Evolutionary conservation across 2,888 invertebrate species (phyloP).

Genomic region (Stramonita haemastoma): DNA sequence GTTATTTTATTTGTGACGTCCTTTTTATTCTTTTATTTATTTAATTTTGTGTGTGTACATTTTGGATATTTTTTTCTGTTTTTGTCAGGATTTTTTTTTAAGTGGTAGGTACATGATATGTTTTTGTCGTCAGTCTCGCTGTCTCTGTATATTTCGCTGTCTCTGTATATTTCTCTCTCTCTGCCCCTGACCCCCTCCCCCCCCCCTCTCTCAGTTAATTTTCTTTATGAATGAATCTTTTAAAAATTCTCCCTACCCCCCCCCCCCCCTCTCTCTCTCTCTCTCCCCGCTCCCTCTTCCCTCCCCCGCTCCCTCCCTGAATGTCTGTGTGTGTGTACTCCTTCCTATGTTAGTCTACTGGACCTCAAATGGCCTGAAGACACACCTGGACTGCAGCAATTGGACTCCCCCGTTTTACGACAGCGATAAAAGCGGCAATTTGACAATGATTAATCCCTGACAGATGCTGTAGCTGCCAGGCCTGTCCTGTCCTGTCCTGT

Average conservation of each 20-base stretch:
- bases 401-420: slow-evolving; percentile 3
- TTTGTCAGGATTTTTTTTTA: no score
- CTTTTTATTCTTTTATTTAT: no score
- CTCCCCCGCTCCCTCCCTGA: background rate
- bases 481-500: no score
- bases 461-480: background rate
- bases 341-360: background rate
- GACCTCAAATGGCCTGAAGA: background rate
- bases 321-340: background rate
- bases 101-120: background rate
- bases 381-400: background rate
- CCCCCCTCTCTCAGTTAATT: background rate
- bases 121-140: background rate
- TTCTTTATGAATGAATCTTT: background rate
- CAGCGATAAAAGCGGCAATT: background rate
- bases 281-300: background rate
- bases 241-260: background rate
- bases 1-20: no score
- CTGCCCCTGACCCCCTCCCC: background rate
- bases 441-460: slow-evolving; percentile 25
- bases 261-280: background rate
- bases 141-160: no score
- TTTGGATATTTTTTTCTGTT: no score
- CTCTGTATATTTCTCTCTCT: no score
- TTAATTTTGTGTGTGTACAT: no score